A percentile compares a stretch with the other conserved stretches of the same genome.
Evolutionary conservation across 2,113 vertebrate genomes (phyloP).

Genomic region (Scatophagus argus): DNA sequence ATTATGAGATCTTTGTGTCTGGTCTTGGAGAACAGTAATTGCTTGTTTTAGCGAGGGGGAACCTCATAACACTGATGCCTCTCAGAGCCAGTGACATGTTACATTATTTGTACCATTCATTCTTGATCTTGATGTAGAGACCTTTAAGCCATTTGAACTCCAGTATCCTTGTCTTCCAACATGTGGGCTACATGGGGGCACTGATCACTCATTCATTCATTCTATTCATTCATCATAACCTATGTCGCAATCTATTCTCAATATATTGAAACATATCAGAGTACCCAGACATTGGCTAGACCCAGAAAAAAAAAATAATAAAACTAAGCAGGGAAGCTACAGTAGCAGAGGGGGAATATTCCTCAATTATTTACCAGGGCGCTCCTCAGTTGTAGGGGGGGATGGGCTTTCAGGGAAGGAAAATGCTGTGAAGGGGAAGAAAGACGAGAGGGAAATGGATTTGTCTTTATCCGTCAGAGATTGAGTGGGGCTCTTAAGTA

Average conservation of each 20-base stretch:
- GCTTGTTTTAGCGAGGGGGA: not conserved
- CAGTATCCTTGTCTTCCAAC: not conserved
- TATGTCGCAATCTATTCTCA: not conserved
- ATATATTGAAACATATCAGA: not conserved
- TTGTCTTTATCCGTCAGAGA: constrained; percentile 49
- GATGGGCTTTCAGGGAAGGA: constrained; percentile 63
- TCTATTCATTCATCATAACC: not conserved
- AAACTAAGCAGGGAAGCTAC: constrained; percentile 27
- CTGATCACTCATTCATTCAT: too few relatives aligned
- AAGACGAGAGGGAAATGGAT: constrained; percentile 44
- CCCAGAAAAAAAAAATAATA: not conserved
- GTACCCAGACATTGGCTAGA: constrained; percentile 9
- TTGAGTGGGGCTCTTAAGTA: constrained; percentile 20
- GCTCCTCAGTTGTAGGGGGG: constrained; percentile 59
- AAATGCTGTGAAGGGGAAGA: constrained; percentile 53
- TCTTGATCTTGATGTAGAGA: not conserved
- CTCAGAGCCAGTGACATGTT: not conserved
- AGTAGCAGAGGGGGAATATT: constrained; percentile 53
- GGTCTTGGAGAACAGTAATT: not conserved
- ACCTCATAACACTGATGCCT: not conserved
- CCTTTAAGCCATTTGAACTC: not conserved
- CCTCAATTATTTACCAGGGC: constrained; percentile 80
- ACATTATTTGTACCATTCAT: constrained; percentile 22
- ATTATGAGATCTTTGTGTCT: not conserved
- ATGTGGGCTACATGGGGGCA: not conserved